Base-by-base conservation (phyloP, 2,797 vertebrate species). In the Pristis pectinata region DNA sequence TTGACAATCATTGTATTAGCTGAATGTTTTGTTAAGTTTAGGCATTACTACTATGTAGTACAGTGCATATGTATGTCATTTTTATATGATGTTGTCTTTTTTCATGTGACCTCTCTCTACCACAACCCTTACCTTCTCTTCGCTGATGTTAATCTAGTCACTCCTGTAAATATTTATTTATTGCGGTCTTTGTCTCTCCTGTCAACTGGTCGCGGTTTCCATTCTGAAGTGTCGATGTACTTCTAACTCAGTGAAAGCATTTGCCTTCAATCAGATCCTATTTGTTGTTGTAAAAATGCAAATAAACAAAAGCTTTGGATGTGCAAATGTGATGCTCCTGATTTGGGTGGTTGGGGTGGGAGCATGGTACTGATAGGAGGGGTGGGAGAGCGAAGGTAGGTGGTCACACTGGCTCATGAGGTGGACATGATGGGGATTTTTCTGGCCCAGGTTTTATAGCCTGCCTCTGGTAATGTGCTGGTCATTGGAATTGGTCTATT, bases 161-260 rank as follows among this genome's bases (percentile, higher is more conserved):
- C 95, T 94, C 95, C 95, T 97, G 97, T 97, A 97, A 85, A 97
- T 98, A 97, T 95, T 97, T 97, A 98, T 98, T 98, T 98, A 98
- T 98, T 98, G 30, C 30, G 30, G 72, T 91, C 87, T 37, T 91
- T 67, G 87, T 91, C 59, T 41, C 34, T 61, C 7, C 41, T 41
- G n/a, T 67, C 37, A 59, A 41, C 8, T 64, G 24, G 59, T 91
- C 41, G n/a, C 59, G 22, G n/a, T 80, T 41, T n/a, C 61, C n/a
- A 37, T 24, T 67, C 22, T 64, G 61, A 67, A 24, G 17, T 91
- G 87, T 91, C n/a, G 37, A 11, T 67, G 87, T 67, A 91, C 41
- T 67, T 91, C 37, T 67, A 67, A 91, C n/a, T 67, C 6, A 67
- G 61, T 91, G 87, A 91, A 91, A 91, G n/a, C 9, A 64, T 67